Base-by-base conservation (phyloP, 37 sponge, comb jelly and placozoan species). In the Diacarnus erythraeanus region DNA sequence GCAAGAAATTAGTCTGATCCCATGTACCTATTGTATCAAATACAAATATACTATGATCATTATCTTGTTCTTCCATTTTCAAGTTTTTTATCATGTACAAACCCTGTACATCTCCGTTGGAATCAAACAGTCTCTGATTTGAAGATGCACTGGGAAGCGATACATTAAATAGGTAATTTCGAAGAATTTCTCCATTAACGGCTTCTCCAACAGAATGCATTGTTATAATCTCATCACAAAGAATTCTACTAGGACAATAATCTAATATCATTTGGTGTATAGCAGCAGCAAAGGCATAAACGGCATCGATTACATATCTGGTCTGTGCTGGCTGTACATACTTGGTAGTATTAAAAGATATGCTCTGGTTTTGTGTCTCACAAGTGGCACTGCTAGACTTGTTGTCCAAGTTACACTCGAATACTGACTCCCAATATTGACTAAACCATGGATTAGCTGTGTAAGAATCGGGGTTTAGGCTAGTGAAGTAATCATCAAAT, bases 261-360 rank as follows among this genome's bases (percentile, higher is more conserved):
- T 5, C 60, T 38, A 44, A 26, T 34, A 76, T 63, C 71, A 94
- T 56, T 31, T 86, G 72, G 27, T 83, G 83, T 2, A 94, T 54
- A 30, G 91, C 85, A 66, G 75, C 47, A 0, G 88, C 94, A 58
- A 90, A 64, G 1, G 91, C 94, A 77, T 83, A 77, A 31, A 91
- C 86, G 23, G 95, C 95, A 77, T 94, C 91, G 29, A 88, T 84
- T 23, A 76, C 59, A 35, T 84, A 86, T 20, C 85, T 51, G 1
- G 87, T 79, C 5, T 87, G 83, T 54, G 76, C 71, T 51, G 86
- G 65, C 38, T 87, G 83, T 3, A 4, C 15, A 30, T 77, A 82
- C 31, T 61, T 26, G 4, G 61, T 60, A 51, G 10, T 38, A 21
- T 43, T 40, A 25, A 2, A 3, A n/a, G 47, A 6, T 4, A 77